A percentile compares a stretch with the other conserved stretches of the same genome.
phyloP scores from a whole-genome alignment of 2,113 vertebrate species.

The Calyptomena viridis region DNA sequence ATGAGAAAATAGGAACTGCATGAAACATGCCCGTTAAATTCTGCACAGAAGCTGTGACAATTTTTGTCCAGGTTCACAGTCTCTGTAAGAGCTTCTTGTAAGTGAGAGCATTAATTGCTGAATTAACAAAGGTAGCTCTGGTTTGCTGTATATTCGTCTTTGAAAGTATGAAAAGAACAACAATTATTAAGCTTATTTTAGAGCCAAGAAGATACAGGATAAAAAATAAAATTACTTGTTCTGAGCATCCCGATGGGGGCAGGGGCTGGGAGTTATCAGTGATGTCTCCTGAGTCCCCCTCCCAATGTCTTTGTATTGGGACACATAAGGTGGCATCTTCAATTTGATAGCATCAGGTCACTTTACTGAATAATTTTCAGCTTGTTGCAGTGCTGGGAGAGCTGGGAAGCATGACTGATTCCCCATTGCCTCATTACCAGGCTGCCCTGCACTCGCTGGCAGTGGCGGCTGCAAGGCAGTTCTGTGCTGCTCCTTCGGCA shows the following conservation, averaged over 20 bases:
- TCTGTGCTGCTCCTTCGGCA: accelerated
- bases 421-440: neutral
- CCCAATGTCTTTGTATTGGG: neutral
- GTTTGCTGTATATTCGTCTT: neutral
- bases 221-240: neutral
- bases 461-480: neutral
- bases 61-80: neutral
- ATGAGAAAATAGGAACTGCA: neutral
- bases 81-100: neutral
- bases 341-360: neutral
- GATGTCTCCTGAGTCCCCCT: neutral
- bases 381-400: neutral
- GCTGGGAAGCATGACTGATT: neutral
- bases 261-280: neutral
- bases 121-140: neutral
- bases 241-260: neutral
- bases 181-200: neutral
- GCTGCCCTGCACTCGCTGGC: neutral
- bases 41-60: neutral
- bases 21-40: neutral
- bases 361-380: neutral
- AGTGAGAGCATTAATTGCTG: neutral
- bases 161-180: neutral
- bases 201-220: neutral
- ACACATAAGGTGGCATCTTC: neutral